These are phyloP conservation scores for Centroberyx gerrardi DNA, from an alignment of 2,797 vertebrate genomes.

Conservation along the genomic window DNA sequence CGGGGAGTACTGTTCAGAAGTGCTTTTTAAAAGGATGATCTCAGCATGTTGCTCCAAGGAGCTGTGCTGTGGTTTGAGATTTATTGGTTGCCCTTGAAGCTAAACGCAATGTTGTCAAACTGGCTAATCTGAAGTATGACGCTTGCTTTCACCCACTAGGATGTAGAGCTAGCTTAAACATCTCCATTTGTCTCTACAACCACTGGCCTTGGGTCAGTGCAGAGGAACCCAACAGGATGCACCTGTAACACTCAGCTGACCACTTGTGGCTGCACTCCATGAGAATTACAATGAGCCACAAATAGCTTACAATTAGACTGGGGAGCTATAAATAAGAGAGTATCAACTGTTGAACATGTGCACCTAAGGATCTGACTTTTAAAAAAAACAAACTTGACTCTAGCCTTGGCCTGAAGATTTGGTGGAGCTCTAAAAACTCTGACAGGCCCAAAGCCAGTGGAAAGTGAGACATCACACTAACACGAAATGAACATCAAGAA, in stretches of 20 bases:
- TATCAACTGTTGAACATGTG: background rate
- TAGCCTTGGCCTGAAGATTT: background rate
- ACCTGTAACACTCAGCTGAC: slow-evolving; percentile 42
- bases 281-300: slow-evolving; percentile 26
- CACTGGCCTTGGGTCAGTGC: slow-evolving; percentile 31
- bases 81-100: background rate
- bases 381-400: background rate
- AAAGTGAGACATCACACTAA: slow-evolving; percentile 31
- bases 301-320: slow-evolving; percentile 30
- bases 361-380: background rate
- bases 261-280: slow-evolving; percentile 20
- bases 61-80: slow-evolving; percentile 2
- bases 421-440: slow-evolving; percentile 8
- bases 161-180: background rate
- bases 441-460: background rate
- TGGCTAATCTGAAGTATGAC: background rate
- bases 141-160: background rate
- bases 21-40: background rate
- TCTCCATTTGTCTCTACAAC: slow-evolving; percentile 31
- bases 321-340: slow-evolving; percentile 20
- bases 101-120: background rate
- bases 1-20: background rate
- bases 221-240: slow-evolving; percentile 51
- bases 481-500: slow-evolving; percentile 39
- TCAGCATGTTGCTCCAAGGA: background rate